These are phyloP conservation scores for Siphlonurus alternatus DNA, from an alignment of 2,888 invertebrate genomes.

Conservation along the genomic window DNA sequence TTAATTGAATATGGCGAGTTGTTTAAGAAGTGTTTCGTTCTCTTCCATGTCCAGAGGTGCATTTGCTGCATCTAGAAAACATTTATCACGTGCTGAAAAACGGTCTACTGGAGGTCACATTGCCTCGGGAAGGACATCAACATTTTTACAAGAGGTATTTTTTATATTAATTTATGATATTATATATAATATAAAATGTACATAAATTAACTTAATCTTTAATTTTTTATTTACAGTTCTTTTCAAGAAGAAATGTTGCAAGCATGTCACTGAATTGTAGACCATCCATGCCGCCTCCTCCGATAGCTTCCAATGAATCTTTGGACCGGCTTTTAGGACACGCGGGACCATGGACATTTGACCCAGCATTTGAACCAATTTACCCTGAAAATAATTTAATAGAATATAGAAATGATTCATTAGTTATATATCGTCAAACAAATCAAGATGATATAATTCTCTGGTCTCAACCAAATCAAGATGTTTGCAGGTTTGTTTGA, in stretches of 20 bases:
- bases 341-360: neutral
- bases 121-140: constrained; percentile 23
- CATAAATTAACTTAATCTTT: constrained; percentile 3
- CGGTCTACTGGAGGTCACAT: constrained; percentile 27
- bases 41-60: constrained; percentile 36
- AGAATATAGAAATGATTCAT: constrained; percentile 8
- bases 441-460: constrained; percentile 16
- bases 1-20: constrained; percentile 33
- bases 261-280: constrained; percentile 7
- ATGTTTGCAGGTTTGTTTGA: constrained; percentile 4
- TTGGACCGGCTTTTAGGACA: neutral
- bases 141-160: constrained; percentile 38
- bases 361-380: neutral
- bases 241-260: constrained; percentile 9
- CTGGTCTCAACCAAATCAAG: constrained; percentile 11
- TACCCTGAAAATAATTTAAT: neutral
- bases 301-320: neutral
- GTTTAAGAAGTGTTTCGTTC: constrained; percentile 36
- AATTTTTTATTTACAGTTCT: constrained; percentile 10
- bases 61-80: constrained; percentile 35
- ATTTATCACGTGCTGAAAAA: constrained; percentile 33
- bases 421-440: constrained; percentile 14
- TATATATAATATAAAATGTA: neutral
- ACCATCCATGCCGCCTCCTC: neutral
- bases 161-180: constrained; percentile 27